These are phyloP conservation scores for Leptestheria dahalacensis DNA, from an alignment of 1,140 invertebrate genomes.

Conservation along the genomic window DNA sequence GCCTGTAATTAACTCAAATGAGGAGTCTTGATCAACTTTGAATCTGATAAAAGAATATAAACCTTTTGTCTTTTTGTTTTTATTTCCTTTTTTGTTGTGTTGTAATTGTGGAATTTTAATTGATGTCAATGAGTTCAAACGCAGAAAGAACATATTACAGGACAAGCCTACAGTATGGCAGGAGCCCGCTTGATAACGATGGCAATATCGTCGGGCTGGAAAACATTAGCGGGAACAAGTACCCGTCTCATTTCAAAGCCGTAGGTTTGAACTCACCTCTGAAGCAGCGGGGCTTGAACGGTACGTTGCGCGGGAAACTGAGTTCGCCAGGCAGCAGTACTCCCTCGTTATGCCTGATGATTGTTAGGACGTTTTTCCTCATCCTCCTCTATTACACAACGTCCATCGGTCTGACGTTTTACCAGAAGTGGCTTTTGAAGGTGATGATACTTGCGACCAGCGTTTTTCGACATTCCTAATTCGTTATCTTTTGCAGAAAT, in stretches of 20 bases:
- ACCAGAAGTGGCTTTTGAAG: slow-evolving; percentile 80
- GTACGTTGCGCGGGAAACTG: neutral
- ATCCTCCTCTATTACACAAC: slow-evolving; percentile 72
- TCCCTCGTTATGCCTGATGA: slow-evolving; percentile 22
- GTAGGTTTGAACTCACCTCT: neutral
- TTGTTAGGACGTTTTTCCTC: slow-evolving; percentile 32
- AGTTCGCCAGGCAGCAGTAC: too few relatives aligned
- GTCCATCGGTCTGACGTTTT: slow-evolving; percentile 91
- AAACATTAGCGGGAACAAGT: neutral
- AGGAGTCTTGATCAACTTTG: too few relatives aligned
- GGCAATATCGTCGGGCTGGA: neutral
- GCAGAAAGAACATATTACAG: neutral
- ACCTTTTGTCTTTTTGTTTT: too few relatives aligned
- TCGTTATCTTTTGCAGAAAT: slow-evolving; percentile 38
- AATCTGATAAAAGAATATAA: too few relatives aligned
- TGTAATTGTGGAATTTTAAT: neutral
- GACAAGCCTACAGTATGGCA: neutral
- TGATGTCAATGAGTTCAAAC: neutral
- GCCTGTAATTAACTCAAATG: too few relatives aligned
- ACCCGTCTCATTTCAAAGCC: neutral
- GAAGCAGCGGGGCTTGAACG: neutral
- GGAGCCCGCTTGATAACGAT: neutral
- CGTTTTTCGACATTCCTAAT: slow-evolving; percentile 8
- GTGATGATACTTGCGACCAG: slow-evolving; percentile 35
- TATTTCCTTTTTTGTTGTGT: too few relatives aligned